A percentile compares a stretch with the other conserved stretches of the same genome.
Conservation (phyloP, 1,140 invertebrate species). For the Tenebrio molitor region DNA sequence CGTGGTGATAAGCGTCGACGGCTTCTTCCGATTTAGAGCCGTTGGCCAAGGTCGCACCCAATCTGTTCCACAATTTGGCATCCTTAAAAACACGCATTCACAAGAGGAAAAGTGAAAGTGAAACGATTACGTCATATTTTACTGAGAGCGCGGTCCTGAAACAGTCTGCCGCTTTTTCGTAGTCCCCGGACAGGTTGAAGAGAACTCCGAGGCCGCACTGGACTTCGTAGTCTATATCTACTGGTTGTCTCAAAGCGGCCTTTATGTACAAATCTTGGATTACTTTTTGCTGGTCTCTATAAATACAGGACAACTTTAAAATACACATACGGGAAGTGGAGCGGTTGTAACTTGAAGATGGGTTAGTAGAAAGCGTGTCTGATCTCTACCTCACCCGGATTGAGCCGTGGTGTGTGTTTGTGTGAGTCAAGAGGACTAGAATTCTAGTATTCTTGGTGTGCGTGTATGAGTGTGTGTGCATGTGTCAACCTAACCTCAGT, state of each 20-base stretch:
- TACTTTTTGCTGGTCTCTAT: slow-evolving; percentile 73
- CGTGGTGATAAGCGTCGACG: slow-evolving; percentile 94
- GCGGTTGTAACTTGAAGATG: no score
- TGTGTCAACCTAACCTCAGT: no score
- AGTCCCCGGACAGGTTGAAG: slow-evolving; percentile 95
- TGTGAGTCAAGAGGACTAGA: no score
- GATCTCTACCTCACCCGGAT: no score
- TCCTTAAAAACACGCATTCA: slow-evolving; percentile 73
- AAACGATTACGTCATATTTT: slow-evolving; percentile 77
- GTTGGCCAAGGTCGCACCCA: slow-evolving; percentile 98
- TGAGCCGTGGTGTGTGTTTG: no score
- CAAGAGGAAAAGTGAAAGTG: not conserved
- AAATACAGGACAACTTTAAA: slow-evolving; percentile 54
- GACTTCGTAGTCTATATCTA: slow-evolving; percentile 90
- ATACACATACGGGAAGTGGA: no score
- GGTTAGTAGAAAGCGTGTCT: no score
- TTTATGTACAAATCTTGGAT: slow-evolving; percentile 88
- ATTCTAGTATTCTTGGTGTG: no score
- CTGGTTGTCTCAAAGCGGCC: slow-evolving; percentile 85
- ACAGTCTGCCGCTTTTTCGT: slow-evolving; percentile 97
- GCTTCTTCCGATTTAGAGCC: slow-evolving; percentile 95
- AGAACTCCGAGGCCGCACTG: slow-evolving; percentile 96
- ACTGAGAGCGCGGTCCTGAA: slow-evolving; percentile 91
- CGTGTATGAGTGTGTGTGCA: no score
- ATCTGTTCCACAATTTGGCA: slow-evolving; percentile 95